phyloP scores from a whole-genome alignment of 2,797 vertebrate genomes.

The Rachycentron canadum region DNA sequence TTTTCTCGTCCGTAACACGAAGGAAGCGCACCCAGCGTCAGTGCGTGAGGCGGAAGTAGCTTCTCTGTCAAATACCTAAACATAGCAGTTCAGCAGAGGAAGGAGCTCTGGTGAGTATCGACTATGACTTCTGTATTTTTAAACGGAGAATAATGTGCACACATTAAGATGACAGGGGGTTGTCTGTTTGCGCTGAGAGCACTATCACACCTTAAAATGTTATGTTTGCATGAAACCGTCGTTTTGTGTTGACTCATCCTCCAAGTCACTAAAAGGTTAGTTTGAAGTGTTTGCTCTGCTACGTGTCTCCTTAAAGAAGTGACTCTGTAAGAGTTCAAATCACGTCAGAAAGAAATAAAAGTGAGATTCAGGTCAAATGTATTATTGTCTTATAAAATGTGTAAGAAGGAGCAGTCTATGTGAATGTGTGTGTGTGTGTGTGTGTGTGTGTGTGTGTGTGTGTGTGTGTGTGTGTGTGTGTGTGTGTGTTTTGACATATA shows the following conservation, averaged over 20 bases:
- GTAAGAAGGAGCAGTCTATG: too few relatives aligned
- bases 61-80: conserved; percentile 22
- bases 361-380: too few relatives aligned
- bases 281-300: not conserved
- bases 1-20: rapidly evolving
- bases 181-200: not conserved
- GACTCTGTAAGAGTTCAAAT: not conserved
- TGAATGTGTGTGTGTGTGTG: too few relatives aligned
- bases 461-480: too few relatives aligned
- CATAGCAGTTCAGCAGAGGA: conserved; percentile 6
- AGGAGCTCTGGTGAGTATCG: conserved; percentile 52
- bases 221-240: not conserved
- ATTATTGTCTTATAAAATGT: too few relatives aligned
- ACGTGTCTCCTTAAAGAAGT: not conserved
- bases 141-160: rapidly evolving
- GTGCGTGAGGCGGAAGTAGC: conserved; percentile 56
- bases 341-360: not conserved
- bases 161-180: not conserved
- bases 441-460: too few relatives aligned
- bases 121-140: not conserved
- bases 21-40: conserved; percentile 25
- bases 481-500: too few relatives aligned
- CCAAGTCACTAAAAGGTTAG: not conserved
- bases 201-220: not conserved
- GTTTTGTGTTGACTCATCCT: not conserved